Base-by-base conservation (phyloP, 1,140 invertebrate genomes). In the Heliothis subflexa region DNA sequence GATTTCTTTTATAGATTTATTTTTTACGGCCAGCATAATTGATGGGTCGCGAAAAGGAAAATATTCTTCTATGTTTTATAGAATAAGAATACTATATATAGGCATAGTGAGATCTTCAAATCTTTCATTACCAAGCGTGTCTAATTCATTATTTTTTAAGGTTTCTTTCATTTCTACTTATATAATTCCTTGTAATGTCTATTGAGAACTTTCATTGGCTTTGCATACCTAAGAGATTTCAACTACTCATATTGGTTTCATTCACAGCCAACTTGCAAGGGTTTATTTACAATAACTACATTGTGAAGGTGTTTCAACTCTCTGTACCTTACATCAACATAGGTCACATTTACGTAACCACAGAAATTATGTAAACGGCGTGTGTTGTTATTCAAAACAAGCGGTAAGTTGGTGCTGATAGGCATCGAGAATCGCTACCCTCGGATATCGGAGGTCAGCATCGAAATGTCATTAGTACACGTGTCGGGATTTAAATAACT, bases 391-490 rank as follows among this genome's bases (percentile, higher is more conserved):
- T 62, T 52, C 77, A 64, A 75, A 75, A 75, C 59, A 75, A 75
- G 40, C 59, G 57, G 73, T 75, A 75, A 75, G 73, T 52, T 49
- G 21, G 28, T 18, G 74, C 18, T 50, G 61, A 77, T 77, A 68
- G 61, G 62, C 74, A 77, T 77, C 50, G 62, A 77, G 25, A 77
- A 66, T 77, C 73, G 47, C 28, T 71, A 59, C 55, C 45, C 78
- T 18, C 25, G 47, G 54, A n/a, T 74, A 61, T 84, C 77, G 81
- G 85, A 85, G 84, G 81, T 88, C 83, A 83, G 80, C 84, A 87
- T 89, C 85, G 87, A 88, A 88, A 87, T 81, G 80, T 89, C 89
- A 90, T 90, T 90, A 90, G 85, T 89, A 83, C 79, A 85, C 80
- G 79, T 81, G 86, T 87, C 83, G 80, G 82, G 84, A 81, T 66